Evolutionary conservation across 2,888 invertebrate species (phyloP).

Genomic region (Maniola hyperantus): DNA sequence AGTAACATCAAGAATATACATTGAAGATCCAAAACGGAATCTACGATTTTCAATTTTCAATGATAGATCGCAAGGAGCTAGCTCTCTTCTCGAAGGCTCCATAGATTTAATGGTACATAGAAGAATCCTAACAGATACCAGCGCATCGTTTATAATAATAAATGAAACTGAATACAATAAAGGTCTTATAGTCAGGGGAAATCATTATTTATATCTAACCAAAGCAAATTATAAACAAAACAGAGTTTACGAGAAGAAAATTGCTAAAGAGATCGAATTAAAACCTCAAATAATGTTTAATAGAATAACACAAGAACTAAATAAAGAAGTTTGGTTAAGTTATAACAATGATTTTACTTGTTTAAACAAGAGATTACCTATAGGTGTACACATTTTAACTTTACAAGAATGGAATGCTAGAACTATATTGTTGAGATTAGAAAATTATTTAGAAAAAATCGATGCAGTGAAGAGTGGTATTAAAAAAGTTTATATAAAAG

Average conservation of each 20-base stretch:
- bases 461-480: slow-evolving; percentile 81
- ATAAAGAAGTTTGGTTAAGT: slow-evolving; percentile 62
- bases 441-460: slow-evolving; percentile 87
- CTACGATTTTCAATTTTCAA: slow-evolving; percentile 84
- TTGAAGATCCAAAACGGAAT: slow-evolving; percentile 80
- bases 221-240: slow-evolving; percentile 56
- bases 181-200: slow-evolving; percentile 54
- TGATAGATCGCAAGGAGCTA: slow-evolving; percentile 92
- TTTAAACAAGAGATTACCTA: slow-evolving; percentile 82
- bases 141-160: slow-evolving; percentile 47
- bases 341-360: slow-evolving; percentile 65
- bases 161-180: slow-evolving; percentile 54
- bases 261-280: slow-evolving; percentile 61
- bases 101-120: slow-evolving; percentile 93
- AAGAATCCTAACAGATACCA: slow-evolving; percentile 90
- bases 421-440: slow-evolving; percentile 87
- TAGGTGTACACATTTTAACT: slow-evolving; percentile 88
- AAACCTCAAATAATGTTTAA: slow-evolving; percentile 51
- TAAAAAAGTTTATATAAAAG: slow-evolving; percentile 80
- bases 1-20: slow-evolving; percentile 90
- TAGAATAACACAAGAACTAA: slow-evolving; percentile 30
- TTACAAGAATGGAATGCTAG: slow-evolving; percentile 88
- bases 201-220: slow-evolving; percentile 59
- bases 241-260: slow-evolving; percentile 64
- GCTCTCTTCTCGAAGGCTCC: slow-evolving; percentile 87